Evolutionary conservation across 2,888 invertebrate genomes (phyloP).

Genomic region (Nebria salina): DNA sequence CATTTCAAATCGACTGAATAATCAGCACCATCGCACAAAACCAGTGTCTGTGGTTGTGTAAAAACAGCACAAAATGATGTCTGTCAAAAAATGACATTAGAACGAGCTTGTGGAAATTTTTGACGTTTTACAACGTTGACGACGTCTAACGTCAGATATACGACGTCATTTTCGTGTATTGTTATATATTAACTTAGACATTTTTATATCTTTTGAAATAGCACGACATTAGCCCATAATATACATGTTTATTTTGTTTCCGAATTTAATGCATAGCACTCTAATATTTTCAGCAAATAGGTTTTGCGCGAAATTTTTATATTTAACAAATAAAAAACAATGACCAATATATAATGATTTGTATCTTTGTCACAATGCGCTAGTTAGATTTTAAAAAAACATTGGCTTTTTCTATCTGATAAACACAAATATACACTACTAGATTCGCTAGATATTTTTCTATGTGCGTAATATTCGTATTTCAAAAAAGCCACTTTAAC

Average conservation of each 20-base stretch:
- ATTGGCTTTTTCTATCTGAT: too few species aligned
- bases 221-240: neutral
- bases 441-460: neutral
- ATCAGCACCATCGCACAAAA: neutral
- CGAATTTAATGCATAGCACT: too few species aligned
- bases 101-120: conserved; percentile 4
- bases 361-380: too few species aligned
- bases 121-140: neutral
- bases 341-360: too few species aligned
- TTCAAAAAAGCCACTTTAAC: conserved; percentile 12
- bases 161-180: neutral
- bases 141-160: neutral
- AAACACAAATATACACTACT: too few species aligned
- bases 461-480: neutral
- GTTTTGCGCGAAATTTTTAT: too few species aligned
- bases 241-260: neutral
- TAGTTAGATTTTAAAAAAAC: too few species aligned
- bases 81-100: conserved; percentile 10
- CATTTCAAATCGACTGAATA: conserved; percentile 38
- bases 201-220: neutral
- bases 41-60: neutral
- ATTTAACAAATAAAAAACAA: too few species aligned
- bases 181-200: conserved; percentile 8
- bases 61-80: conserved; percentile 3
- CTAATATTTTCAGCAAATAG: too few species aligned